Evolutionary conservation across 1,140 invertebrate genomes (phyloP).

Genomic region (Atta colombica): DNA sequence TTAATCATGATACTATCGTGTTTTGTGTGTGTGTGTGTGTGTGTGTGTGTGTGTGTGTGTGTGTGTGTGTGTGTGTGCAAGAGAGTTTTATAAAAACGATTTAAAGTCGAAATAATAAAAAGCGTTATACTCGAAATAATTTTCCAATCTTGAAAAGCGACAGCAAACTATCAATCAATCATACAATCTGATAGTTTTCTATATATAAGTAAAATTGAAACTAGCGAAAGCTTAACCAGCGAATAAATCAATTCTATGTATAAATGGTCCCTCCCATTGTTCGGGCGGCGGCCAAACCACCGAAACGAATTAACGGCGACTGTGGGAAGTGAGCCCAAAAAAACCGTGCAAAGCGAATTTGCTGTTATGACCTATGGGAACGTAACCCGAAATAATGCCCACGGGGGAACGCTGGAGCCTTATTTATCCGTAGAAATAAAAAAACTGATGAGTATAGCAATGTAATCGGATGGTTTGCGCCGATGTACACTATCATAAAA

Average conservation of each 20-base stretch:
- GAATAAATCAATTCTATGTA: slow-evolving; percentile 51
- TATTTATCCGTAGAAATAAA: slow-evolving; percentile 65
- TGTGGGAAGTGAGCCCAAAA: slow-evolving; percentile 25
- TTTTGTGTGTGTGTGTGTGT: too few species aligned
- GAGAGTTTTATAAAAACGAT: background rate
- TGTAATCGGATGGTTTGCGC: slow-evolving; percentile 15
- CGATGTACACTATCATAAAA: background rate
- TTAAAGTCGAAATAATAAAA: slow-evolving; percentile 17
- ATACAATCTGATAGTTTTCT: too few species aligned
- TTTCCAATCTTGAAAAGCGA: too few species aligned
- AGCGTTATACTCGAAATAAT: background rate
- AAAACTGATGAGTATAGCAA: slow-evolving; percentile 34
- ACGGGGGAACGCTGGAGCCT: slow-evolving; percentile 17
- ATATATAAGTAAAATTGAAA: too few species aligned
- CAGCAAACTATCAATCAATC: too few species aligned
- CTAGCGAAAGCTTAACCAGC: slow-evolving; percentile 29
- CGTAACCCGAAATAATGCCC: slow-evolving; percentile 59
- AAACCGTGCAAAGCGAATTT: slow-evolving; percentile 65
- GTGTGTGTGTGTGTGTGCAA: too few species aligned
- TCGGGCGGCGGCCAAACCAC: slow-evolving; percentile 24
- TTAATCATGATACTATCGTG: background rate
- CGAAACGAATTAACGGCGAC: slow-evolving; percentile 60
- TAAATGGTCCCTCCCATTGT: slow-evolving; percentile 26
- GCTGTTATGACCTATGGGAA: slow-evolving; percentile 51
- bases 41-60: too few species aligned